Evolutionary conservation across 2,888 invertebrate genomes (phyloP).

Genomic region (Bembecia ichneumoniformis): DNA sequence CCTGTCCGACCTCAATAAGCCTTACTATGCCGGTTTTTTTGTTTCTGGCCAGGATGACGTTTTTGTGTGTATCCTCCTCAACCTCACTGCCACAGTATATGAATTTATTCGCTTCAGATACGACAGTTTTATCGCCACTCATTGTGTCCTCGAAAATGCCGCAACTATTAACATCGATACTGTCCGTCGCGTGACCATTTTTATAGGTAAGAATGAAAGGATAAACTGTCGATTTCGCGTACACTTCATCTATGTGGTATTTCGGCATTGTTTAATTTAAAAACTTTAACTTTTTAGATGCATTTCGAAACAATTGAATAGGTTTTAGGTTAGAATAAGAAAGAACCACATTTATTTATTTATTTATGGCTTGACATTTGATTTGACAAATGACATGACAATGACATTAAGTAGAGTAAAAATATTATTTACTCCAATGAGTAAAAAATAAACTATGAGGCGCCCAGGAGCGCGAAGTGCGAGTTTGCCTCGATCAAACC

Average conservation of each 20-base stretch:
- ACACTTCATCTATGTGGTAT: conserved; percentile 41
- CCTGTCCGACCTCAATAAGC: conserved; percentile 36
- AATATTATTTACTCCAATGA: no score
- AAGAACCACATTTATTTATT: no score
- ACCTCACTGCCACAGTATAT: conserved; percentile 46
- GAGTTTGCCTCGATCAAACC: no score
- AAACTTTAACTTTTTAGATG: no score
- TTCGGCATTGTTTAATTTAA: conserved; percentile 28
- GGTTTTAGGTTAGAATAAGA: no score
- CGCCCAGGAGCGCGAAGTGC: no score
- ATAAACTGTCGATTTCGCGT: conserved; percentile 25
- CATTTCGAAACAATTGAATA: no score
- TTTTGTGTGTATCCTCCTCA: conserved; percentile 27
- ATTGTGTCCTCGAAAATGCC: conserved; percentile 20
- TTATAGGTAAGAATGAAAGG: conserved; percentile 45
- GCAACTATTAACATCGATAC: conserved; percentile 30
- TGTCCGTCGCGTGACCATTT: conserved; percentile 43
- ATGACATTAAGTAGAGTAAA: no score
- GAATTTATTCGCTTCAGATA: conserved; percentile 28
- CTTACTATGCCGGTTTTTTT: conserved; percentile 47
- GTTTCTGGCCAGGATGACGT: conserved; percentile 39
- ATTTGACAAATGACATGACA: no score
- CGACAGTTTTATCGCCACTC: conserved; percentile 25
- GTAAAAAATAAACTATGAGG: no score
- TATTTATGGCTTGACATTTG: no score